Base-by-base conservation (phyloP, 2,797 vertebrate species). In the Bovichtus variegatus region DNA sequence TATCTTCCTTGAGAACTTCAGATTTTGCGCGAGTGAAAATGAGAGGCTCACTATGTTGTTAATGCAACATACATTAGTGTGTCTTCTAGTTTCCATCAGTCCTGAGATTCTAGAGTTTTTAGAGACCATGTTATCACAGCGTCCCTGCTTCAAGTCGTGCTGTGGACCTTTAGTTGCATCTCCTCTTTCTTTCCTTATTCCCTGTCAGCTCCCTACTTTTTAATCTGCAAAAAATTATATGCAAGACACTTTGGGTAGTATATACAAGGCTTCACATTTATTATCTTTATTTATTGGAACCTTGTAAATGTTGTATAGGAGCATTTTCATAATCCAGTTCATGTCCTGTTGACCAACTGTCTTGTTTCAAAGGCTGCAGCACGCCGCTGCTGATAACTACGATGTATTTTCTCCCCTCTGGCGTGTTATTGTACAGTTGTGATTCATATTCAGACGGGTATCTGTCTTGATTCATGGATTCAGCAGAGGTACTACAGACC, bases 401-500 rank as follows among this genome's bases (percentile, higher is more conserved):
- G 25, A 10, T 15, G 8, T 29, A 2, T 12, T 31, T 16, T 16
- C n/a, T 43, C 29, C 10, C n/a, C 40, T 74, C 31, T 60, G 61
- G 11, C 9, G 3, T 54, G 70, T 57, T 74, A 11, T 65, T 78
- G 63, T 77, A 76, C 7, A 46, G 62, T 27, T 38, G 27, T 57
- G 31, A 71, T 66, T 76, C 69, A 63, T 74, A 51, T 77, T 73
- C 63, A 69, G 49, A 58, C 16, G 18, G 50, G 50, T 68, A 66
- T 16, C 63, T 59, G 29, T 19, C 38, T 59, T 55, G 76, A 73
- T 79, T 84, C 70, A 58, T 64, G 73, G 77, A 74, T 85, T 74
- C 69, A 64, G 76, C 62, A 11, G 54, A 84, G 75, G 66, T 78
- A 18, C 76, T n/a, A n/a, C 8, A 82, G 76, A 83, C 64, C 61